Evolutionary conservation across 1,140 invertebrate genomes (phyloP).

Genomic region (Panulirus ornatus): DNA sequence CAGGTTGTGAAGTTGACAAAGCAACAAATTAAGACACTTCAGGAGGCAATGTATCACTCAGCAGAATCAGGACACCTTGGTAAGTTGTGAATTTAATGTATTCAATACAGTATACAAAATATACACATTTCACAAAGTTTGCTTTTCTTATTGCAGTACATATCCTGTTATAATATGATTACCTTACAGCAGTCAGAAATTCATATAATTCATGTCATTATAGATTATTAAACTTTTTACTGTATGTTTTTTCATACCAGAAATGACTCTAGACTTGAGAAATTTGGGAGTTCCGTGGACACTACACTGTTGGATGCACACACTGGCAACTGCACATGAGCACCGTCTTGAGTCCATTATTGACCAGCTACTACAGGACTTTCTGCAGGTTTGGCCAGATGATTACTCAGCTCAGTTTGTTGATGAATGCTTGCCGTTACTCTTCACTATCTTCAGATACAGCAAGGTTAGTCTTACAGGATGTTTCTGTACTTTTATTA

Average conservation of each 20-base stretch:
- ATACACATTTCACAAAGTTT: too few species aligned
- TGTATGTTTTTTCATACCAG: constrained; percentile 78
- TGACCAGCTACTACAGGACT: constrained; percentile 93
- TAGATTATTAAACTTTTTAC: not conserved
- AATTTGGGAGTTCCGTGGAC: constrained; percentile 92
- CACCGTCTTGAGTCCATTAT: constrained; percentile 90
- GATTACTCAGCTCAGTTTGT: constrained; percentile 93
- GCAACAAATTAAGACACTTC: constrained; percentile 88
- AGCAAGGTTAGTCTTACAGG: constrained; percentile 86
- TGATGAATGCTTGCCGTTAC: constrained; percentile 91
- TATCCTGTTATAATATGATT: too few species aligned
- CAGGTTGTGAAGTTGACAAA: constrained; percentile 84
- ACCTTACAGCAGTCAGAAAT: too few species aligned
- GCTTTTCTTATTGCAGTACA: too few species aligned
- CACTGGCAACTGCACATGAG: constrained; percentile 90
- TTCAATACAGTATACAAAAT: not conserved
- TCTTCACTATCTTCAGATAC: constrained; percentile 93
- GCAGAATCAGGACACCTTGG: constrained; percentile 93
- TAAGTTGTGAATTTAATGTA: constrained; percentile 77
- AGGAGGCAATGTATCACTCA: constrained; percentile 95
- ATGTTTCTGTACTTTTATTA: too few species aligned
- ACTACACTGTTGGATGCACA: constrained; percentile 93
- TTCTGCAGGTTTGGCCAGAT: constrained; percentile 90
- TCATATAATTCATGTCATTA: not conserved
- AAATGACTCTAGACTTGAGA: constrained; percentile 90